A percentile compares a stretch with the other conserved stretches of the same genome.
Conservation (phyloP, 2,888 invertebrate genomes). For the Macrophya alboannulata region DNA sequence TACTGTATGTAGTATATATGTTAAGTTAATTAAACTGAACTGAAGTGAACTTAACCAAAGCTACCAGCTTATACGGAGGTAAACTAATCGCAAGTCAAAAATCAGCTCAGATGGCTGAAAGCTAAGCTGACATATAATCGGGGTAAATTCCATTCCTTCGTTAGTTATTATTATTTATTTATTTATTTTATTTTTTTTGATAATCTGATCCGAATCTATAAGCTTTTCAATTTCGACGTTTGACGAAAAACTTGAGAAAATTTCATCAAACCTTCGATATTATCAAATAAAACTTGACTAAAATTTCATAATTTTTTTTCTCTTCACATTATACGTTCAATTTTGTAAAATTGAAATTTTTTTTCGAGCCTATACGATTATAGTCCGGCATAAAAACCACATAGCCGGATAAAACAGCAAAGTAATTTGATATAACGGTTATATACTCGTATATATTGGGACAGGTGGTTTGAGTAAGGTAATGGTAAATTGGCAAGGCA, state of each 20-base stretch:
- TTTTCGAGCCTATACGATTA: no score
- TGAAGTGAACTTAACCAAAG: not conserved
- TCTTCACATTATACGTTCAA: no score
- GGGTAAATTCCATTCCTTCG: not conserved
- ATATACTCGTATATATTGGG: not conserved
- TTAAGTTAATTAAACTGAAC: not conserved
- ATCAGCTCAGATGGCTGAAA: not conserved
- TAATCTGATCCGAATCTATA: no score
- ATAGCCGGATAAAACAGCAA: no score
- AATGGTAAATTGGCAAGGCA: conserved; percentile 34
- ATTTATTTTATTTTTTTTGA: not conserved
- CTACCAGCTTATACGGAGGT: not conserved
- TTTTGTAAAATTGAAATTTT: no score
- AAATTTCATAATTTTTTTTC: no score
- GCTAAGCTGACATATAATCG: not conserved
- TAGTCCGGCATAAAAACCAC: no score
- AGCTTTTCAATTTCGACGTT: no score
- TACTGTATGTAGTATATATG: not conserved
- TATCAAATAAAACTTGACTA: no score
- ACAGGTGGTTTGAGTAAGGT: conserved; percentile 38
- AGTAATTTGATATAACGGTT: conserved; percentile 4
- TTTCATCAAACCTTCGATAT: no score
- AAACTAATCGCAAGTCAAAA: not conserved
- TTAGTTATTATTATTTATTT: no score
- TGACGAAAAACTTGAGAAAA: no score